Evolutionary conservation across 2,113 vertebrate genomes (phyloP).

Genomic region (Noctilio leporinus): DNA sequence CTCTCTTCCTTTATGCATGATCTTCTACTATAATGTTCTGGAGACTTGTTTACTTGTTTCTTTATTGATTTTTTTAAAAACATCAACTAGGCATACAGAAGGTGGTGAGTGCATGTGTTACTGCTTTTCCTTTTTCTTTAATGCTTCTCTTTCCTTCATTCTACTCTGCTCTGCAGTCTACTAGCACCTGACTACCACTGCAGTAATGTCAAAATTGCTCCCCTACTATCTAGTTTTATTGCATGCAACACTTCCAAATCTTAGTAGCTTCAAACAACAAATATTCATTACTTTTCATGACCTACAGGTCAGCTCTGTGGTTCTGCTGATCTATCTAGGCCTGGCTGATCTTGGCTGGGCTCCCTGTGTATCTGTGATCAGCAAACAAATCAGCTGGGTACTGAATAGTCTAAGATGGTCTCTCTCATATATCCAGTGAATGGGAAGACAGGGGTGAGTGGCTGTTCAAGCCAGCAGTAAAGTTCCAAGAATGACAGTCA

Average conservation of each 20-base stretch:
- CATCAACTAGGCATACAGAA: neutral
- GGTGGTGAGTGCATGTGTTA: neutral
- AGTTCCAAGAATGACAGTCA: neutral
- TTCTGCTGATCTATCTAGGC: neutral
- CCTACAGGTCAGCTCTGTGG: neutral
- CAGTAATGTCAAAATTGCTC: neutral
- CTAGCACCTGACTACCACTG: neutral
- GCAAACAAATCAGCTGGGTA: neutral
- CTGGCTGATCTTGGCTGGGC: neutral
- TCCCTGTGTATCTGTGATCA: neutral
- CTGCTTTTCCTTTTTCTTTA: neutral
- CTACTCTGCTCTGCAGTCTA: neutral
- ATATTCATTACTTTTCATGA: neutral
- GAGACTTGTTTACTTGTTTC: neutral
- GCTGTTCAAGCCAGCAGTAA: neutral
- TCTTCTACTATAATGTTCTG: neutral
- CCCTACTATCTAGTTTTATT: neutral
- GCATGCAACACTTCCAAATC: neutral
- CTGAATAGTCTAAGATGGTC: neutral
- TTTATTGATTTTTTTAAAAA: neutral
- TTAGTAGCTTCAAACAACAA: neutral
- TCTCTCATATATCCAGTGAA: neutral
- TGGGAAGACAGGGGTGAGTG: neutral
- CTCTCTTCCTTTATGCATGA: neutral
- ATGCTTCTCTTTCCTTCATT: neutral